These are phyloP conservation scores for Phlogophora meticulosa DNA, from an alignment of 2,888 invertebrate genomes.

Conservation along the genomic window DNA sequence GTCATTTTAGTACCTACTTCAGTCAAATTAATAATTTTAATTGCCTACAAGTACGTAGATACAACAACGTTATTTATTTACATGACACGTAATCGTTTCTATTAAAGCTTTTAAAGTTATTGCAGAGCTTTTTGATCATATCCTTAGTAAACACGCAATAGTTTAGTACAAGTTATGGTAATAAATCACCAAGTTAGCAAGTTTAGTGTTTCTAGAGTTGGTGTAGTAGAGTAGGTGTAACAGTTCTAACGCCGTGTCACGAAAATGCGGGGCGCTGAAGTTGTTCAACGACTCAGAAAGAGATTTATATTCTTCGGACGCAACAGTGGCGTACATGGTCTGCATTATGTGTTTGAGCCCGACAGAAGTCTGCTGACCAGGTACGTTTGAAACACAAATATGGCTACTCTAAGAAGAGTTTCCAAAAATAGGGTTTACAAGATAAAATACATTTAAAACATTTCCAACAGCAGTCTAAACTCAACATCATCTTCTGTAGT, in stretches of 20 bases:
- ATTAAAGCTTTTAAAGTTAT: conserved; percentile 70
- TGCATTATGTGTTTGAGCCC: conserved; percentile 89
- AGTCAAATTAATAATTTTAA: conserved; percentile 26
- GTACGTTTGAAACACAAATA: conserved; percentile 77
- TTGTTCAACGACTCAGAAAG: conserved; percentile 38
- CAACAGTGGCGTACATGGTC: conserved; percentile 88
- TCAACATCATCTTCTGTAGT: too few relatives aligned
- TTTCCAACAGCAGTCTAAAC: too few relatives aligned
- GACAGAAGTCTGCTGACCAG: conserved; percentile 87
- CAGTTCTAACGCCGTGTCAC: conserved; percentile 16
- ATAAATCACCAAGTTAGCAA: conserved; percentile 40
- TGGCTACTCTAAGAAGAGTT: too few relatives aligned
- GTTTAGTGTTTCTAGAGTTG: conserved; percentile 24
- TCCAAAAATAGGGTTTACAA: too few relatives aligned
- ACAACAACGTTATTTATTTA: conserved; percentile 40
- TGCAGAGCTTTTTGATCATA: conserved; percentile 55
- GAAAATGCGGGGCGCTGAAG: conserved; percentile 40
- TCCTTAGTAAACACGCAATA: conserved; percentile 37
- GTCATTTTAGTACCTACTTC: conserved; percentile 6
- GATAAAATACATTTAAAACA: too few relatives aligned
- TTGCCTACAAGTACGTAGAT: conserved; percentile 8
- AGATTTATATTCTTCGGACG: conserved; percentile 76
- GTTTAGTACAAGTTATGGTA: conserved; percentile 25
- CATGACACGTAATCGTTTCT: conserved; percentile 5
- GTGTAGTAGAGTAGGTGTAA: conserved; percentile 3